Percentiles rank a stretch among this genome's conserved stretches.
phyloP scores from a whole-genome alignment of 2,797 vertebrate species.

The Petrocephalus sullivani region DNA sequence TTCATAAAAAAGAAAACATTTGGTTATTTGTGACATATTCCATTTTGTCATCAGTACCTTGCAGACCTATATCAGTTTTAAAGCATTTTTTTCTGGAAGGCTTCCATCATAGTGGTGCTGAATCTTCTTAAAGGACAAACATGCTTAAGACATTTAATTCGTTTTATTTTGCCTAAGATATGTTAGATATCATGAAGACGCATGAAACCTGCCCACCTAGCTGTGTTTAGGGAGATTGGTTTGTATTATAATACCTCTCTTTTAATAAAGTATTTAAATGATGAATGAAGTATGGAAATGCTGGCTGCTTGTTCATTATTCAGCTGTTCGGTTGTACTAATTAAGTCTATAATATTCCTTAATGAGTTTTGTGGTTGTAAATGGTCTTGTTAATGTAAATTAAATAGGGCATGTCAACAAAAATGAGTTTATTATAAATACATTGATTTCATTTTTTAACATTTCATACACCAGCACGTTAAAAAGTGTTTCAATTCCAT shows the following conservation, averaged over 20 bases:
- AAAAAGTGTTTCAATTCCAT: background rate
- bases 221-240: background rate
- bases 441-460: background rate
- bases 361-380: background rate
- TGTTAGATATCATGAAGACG: background rate
- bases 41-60: background rate
- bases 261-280: slow-evolving; percentile 11
- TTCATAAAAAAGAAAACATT: background rate
- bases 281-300: background rate
- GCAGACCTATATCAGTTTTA: background rate
- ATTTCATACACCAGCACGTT: background rate
- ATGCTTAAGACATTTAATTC: background rate
- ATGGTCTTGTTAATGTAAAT: background rate
- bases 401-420: background rate
- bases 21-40: background rate
- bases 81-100: background rate
- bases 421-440: background rate
- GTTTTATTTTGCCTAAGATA: background rate
- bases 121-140: background rate
- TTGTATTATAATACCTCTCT: background rate
- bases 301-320: background rate
- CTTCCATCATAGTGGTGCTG: background rate
- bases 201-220: background rate
- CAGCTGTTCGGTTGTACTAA: background rate
- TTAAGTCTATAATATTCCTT: background rate